Evolutionary conservation across 2,113 vertebrate species (phyloP), one percentile per base, ranked within the genome.

Genomic region (Fregetta grallaria): DNA sequence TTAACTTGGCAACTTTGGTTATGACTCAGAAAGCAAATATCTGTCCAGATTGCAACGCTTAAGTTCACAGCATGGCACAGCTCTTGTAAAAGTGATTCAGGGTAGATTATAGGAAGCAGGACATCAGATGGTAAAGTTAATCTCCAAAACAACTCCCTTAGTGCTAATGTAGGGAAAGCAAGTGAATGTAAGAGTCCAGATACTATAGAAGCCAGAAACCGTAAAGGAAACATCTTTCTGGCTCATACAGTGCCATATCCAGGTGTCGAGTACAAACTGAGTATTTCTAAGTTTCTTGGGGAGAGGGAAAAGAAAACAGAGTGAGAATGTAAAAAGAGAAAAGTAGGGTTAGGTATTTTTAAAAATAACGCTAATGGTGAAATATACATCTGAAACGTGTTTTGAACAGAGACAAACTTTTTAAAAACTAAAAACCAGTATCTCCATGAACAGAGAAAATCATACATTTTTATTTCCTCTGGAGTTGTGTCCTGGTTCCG

Each of bases 31-130:
- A 86, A 36, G 58, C 21, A 89, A 81, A 68, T 67, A 81, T 29
- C 52, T 92, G 83, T 88, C 83, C 86, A 96, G 65, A 89, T 78
- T 94, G 86, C 49, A 88, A 71, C 15, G 70, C 50, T 94, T 80
- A 84, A 40, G 52, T 84, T 94, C 83, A 87, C 81, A 96, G 73
- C 63, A 68, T 26, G 72, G 30, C 52, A 86, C 30, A 72, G 67
- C 18, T 92, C 52, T 88, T 1, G 0, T 72, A 89, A 87, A 95
- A 92, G 70, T 88, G 83, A 92, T 86, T 87, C 80, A 85, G 52
- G 40, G 36, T 65, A 68, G 38, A 67, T 94, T 80, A 72, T 22
- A 67, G 94, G 84, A 84, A 95, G 26, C 65, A 75, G 70, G 65
- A 81, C 76, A 89, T 96, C 52, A 65, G n/a, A 86, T 53, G 34